Evolutionary conservation across 2,888 invertebrate species (phyloP), one percentile per base, ranked within the genome.

Genomic region (Pelosia muscerda): DNA sequence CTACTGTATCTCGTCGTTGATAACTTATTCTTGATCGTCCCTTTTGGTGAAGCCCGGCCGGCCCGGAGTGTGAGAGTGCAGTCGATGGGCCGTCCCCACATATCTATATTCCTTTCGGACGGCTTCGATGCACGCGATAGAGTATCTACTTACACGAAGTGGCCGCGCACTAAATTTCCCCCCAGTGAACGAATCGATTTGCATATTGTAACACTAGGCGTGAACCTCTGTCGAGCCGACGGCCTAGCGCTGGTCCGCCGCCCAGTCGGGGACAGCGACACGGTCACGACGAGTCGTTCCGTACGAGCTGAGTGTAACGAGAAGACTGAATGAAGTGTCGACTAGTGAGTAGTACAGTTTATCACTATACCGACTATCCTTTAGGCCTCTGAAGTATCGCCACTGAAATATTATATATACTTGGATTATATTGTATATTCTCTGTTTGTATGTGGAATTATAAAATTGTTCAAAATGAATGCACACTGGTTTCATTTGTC

Each of bases 301-400:
- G 86, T 79, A 86, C 83, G 88, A 88, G 89, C 89, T 84, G 91
- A 84, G 89, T 87, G 90, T 77, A 90, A 91, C 90, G 88, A 91
- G 90, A 91, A 91, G 91, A 91, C 91, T 91, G 91, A 91, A 88
- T 88, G 90, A 88, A 85, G 78, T 87, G 84, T 87, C 81, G 84
- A 83, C 85, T 73, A 72, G 66, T 54, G 81, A 77, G 83, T 84
- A 79, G 63, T 68, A 58, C 61, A 69, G 54, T 70, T 60, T 66
- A 72, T 74, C 60, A 62, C 62, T 67, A 13, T 62, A 64, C 54
- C 55, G 67, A 77, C 68, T 79, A 63, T 64, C 65, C 64, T 57
- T 38, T 63, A 56, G 65, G 59, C 56, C 64, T 62, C 34, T 66
- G 54, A 53, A 23, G 42, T 68, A 57, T 61, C 62, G 54, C 61